Percentiles rank a stretch among this genome's conserved stretches.
Evolutionary conservation across 2,888 invertebrate genomes (phyloP).

Genomic region (Mactromeris polynyma): DNA sequence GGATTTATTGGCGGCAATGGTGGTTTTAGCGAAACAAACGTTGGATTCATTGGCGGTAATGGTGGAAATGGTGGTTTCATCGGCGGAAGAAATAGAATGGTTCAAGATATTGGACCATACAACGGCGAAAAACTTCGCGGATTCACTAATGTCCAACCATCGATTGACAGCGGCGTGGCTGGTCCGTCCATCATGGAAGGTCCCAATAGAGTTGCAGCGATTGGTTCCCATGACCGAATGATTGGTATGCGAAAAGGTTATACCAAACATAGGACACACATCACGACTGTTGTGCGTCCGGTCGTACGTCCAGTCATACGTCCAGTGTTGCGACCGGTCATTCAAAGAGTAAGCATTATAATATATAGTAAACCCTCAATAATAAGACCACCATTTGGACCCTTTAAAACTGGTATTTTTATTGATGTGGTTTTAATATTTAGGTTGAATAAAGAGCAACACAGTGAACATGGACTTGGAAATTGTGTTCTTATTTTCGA

Average conservation of each 20-base stretch:
- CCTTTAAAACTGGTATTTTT: no score
- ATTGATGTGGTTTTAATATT: no score
- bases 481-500: no score
- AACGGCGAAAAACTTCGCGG: conserved; percentile 38
- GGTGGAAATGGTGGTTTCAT: conserved; percentile 1
- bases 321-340: conserved; percentile 56
- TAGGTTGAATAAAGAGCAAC: no score
- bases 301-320: conserved; percentile 58
- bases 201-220: background rate
- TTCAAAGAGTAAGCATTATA: conserved; percentile 51
- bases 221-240: conserved; percentile 36
- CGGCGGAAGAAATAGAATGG: background rate
- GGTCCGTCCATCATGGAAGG: conserved; percentile 23
- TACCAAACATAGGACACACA: conserved; percentile 54
- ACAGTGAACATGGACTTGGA: no score
- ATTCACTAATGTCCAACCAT: background rate
- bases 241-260: conserved; percentile 39
- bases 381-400: no score
- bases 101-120: conserved; percentile 13
- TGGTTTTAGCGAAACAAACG: background rate
- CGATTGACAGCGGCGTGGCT: background rate
- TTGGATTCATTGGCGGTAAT: background rate
- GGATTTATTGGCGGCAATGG: background rate
- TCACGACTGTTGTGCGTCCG: conserved; percentile 61
- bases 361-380: no score